These are phyloP conservation scores for Oithona nana DNA, from an alignment of 2,888 invertebrate genomes.

Conservation along the genomic window DNA sequence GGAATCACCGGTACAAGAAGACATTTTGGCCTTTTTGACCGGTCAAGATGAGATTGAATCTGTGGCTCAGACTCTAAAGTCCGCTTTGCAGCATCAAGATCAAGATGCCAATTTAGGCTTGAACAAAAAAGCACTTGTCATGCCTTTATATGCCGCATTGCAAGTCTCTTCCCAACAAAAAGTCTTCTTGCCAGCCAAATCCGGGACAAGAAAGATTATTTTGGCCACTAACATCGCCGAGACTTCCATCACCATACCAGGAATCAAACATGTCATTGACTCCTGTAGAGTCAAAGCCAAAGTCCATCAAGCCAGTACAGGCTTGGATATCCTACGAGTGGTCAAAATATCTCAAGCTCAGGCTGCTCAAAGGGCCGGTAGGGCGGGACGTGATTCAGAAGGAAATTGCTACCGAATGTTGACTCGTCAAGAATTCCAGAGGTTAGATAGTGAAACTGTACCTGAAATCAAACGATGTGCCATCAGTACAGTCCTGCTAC, in stretches of 20 bases:
- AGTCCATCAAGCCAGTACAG: conserved; percentile 56
- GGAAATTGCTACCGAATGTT: conserved; percentile 57
- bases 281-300: conserved; percentile 76
- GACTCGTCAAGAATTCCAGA: conserved; percentile 41
- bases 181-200: conserved; percentile 31
- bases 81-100: conserved; percentile 20
- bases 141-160: conserved; percentile 38
- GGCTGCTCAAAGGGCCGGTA: conserved; percentile 75
- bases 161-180: conserved; percentile 32
- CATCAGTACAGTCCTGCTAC: conserved; percentile 51
- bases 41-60: conserved; percentile 90
- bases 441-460: conserved; percentile 46
- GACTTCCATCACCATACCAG: conserved; percentile 41
- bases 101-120: conserved; percentile 35
- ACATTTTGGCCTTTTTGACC: conserved; percentile 78
- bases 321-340: conserved; percentile 62
- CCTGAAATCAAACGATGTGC: conserved; percentile 71
- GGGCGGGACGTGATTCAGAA: conserved; percentile 68
- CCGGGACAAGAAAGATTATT: conserved; percentile 34
- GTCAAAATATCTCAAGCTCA: conserved; percentile 64
- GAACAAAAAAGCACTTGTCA: conserved; percentile 50
- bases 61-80: conserved; percentile 46
- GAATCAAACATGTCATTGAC: conserved; percentile 76
- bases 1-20: conserved; percentile 56
- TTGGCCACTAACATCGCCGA: conserved; percentile 41